Evolutionary conservation across 2,797 vertebrate species (phyloP), one percentile per base, ranked within the genome.

Genomic region (Rhyacichthys aspro): DNA sequence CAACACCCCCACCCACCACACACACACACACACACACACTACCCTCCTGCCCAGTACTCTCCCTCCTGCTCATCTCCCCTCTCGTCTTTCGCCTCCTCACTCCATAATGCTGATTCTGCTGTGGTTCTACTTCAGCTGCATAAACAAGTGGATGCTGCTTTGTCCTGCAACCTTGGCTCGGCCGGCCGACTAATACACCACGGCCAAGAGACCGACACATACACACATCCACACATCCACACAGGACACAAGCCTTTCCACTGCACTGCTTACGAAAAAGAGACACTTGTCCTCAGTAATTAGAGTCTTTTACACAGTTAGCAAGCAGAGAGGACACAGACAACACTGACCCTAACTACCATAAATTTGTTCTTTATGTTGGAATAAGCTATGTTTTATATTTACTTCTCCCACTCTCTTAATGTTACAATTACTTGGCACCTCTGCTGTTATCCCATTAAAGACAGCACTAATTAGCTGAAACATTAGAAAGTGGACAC

Each of bases 91-190:
- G 28, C 34, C 71, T 73, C 63, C 68, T 77, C 32, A 1, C 66
- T 56, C 45, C 46, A 19, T 58, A 63, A 74, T 62, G 63, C 72
- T 74, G 66, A 74, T 62, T 73, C 41, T 55, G 56, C 64, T 78
- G 57, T 0, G 8, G 44, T 63, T 75, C 59, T 63, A 74, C 74
- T 63, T 78, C 69, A 67, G 72, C 79, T 81, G 84, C 83, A 79
- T 79, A 72, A 77, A 72, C 74, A 80, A 83, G 63, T 54, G 62
- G 78, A 68, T 45, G 36, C 9, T 0, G 33, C 41, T 72, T 75
- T 53, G 66, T 83, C 52, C 68, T 55, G 43, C 63, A 85, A 68
- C 71, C 77, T 76, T 79, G 62, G 47, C 50, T 32, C 18, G 15
- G 38, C 39, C 61, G 44, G 64, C 42, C 37, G 63, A 56, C 55